Evolutionary conservation across 2,797 vertebrate genomes (phyloP), one percentile per base, ranked within the genome.

Genomic region (Enteromius thamalakanensis): DNA sequence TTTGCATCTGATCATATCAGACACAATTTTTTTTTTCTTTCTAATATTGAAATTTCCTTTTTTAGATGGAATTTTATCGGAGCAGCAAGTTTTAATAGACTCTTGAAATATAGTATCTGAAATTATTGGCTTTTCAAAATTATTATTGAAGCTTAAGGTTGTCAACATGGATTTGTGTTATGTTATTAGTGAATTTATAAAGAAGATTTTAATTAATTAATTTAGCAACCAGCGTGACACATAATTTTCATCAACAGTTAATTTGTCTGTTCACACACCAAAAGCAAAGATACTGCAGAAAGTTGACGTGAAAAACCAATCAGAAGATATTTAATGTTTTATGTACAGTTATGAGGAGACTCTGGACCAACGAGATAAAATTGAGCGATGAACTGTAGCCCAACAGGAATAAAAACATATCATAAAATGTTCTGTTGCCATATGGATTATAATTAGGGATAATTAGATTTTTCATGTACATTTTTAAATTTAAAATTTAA

Each of bases 81-180:
- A 69, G 29, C 10, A 49, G 29, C 34, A 23, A 19, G n/a, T 55
- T 80, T 6, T 42, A 58, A 70, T 21, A 37, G 34, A 58, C 15
- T 58, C 3, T 47, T 37, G 17, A 34, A 58, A 34, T 60, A 32
- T 47, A 47, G 45, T 37, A 58, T 68, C 45, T 51, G 8, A 76
- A 79, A 34, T 79, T 3, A 15, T 14, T 71, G 53, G 37, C 51
- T 79, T 79, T 53, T 68, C 12, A 68, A 68, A 68, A 53, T 29
- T 8, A 40, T 79, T 67, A 34, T 47, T 64, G 17, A 79, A 37
- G 32, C 78, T 80, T 80, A 69, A 69, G 17, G 32, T 79, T 79
- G 32, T 68, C 40, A 79, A 37, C 19, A 79, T 68, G 12, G 47
- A 37, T 53, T 79, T 53, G 29, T 53, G 62, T 79, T 37, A 37